Evolutionary conservation across 2,888 invertebrate species (phyloP).

Genomic region (Lepeophtheirus nordmannii): DNA sequence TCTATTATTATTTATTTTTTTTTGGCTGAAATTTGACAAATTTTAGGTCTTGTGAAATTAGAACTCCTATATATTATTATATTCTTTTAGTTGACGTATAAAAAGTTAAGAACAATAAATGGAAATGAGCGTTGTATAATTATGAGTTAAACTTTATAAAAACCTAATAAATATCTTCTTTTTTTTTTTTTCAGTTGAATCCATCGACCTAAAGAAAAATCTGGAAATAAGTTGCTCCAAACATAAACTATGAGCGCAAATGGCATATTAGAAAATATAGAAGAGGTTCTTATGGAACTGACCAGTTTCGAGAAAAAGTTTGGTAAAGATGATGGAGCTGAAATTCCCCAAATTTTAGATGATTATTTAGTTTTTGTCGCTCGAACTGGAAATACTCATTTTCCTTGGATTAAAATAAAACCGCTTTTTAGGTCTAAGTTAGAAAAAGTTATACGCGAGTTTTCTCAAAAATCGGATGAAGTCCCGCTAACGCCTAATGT

Average conservation of each 20-base stretch:
- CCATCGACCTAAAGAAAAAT: no score
- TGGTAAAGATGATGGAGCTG: conserved; percentile 42
- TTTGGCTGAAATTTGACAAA: no score
- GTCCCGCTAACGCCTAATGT: conserved; percentile 69
- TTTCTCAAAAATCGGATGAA: conserved; percentile 53
- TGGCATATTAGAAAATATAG: not conserved
- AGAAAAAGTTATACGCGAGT: conserved; percentile 67
- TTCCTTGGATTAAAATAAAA: conserved; percentile 76
- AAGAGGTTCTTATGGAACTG: conserved; percentile 14
- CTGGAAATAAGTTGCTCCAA: no score
- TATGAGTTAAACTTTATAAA: no score
- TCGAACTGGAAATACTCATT: conserved; percentile 81
- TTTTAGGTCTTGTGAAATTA: no score
- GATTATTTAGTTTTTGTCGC: conserved; percentile 78
- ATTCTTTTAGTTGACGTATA: no score
- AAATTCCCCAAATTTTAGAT: conserved; percentile 72
- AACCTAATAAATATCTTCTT: no score
- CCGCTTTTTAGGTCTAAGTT: conserved; percentile 74
- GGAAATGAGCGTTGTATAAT: no score
- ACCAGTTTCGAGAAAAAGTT: conserved; percentile 41
- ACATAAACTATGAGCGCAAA: not conserved
- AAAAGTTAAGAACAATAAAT: no score
- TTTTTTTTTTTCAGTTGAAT: no score
- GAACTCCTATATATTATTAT: no score
- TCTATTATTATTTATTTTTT: no score